These are phyloP conservation scores for Monopis laevigella DNA, from an alignment of 2,888 invertebrate species.

Conservation along the genomic window DNA sequence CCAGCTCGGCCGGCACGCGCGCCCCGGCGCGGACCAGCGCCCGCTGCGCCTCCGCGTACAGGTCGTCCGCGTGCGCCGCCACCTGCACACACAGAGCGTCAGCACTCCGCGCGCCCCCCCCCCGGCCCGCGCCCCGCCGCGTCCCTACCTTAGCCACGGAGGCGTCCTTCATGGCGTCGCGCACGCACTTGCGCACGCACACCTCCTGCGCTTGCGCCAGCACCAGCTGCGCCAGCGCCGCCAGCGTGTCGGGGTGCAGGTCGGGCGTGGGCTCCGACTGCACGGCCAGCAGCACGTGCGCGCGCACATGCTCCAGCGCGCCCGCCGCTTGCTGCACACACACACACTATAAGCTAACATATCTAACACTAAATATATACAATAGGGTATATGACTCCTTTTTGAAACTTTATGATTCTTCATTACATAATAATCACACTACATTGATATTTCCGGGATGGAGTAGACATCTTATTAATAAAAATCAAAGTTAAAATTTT, in stretches of 20 bases:
- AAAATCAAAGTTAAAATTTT: no score
- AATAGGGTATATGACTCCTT: no score
- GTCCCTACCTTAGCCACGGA: constrained; percentile 92
- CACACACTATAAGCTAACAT: constrained; percentile 19
- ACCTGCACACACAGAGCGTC: no score
- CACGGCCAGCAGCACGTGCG: constrained; percentile 80
- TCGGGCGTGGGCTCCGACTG: constrained; percentile 97
- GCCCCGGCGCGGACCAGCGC: constrained; percentile 86
- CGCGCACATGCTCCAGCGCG: constrained; percentile 86
- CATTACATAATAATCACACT: no score
- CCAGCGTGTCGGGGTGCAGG: constrained; percentile 90
- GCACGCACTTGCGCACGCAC: constrained; percentile 95
- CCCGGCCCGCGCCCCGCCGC: constrained; percentile 89
- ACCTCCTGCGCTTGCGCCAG: constrained; percentile 98
- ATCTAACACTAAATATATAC: no score
- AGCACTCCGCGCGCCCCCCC: constrained; percentile 90
- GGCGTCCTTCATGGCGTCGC: constrained; percentile 95
- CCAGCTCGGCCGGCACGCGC: constrained; percentile 89
- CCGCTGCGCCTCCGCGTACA: constrained; percentile 91
- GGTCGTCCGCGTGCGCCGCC: constrained; percentile 91
- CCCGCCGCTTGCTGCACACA: constrained; percentile 91
- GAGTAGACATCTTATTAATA: no score
- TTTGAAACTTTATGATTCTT: no score
- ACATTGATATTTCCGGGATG: no score
- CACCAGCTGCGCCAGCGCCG: constrained; percentile 89